These are phyloP conservation scores for Lophochroa leadbeateri DNA, from an alignment of 2,113 vertebrate genomes.

Conservation along the genomic window DNA sequence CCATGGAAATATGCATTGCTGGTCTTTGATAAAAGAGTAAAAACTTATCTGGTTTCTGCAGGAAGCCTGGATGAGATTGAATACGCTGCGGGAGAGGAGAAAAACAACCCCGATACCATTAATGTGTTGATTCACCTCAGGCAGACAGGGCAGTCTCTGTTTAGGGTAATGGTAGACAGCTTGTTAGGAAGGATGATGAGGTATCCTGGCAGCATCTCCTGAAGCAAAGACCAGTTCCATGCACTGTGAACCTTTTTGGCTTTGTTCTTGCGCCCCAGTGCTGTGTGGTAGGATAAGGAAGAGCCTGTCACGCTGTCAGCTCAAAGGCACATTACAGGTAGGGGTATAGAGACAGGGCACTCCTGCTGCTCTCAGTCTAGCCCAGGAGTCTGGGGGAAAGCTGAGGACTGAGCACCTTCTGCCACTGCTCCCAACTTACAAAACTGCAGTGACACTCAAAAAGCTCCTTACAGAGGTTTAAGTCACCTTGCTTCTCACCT, in stretches of 20 bases:
- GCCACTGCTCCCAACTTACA: fast-evolving
- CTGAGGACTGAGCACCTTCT: background rate
- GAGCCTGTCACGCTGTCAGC: fast-evolving
- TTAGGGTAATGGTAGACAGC: fast-evolving
- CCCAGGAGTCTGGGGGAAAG: background rate
- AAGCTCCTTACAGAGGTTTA: background rate
- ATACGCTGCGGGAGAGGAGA: background rate
- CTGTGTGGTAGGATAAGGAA: background rate
- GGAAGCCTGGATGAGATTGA: background rate
- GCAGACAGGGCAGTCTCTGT: background rate
- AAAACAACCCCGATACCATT: background rate
- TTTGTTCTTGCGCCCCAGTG: fast-evolving
- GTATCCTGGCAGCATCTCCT: background rate
- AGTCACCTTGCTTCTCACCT: background rate
- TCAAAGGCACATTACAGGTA: fast-evolving
- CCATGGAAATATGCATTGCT: background rate
- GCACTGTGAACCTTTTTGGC: fast-evolving
- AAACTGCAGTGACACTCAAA: background rate
- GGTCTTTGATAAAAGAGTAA: background rate
- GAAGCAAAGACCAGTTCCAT: background rate
- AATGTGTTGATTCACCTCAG: background rate
- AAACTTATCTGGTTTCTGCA: background rate
- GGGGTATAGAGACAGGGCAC: background rate
- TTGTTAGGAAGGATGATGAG: background rate
- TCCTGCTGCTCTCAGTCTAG: background rate